Conservation (phyloP, 1,140 invertebrate genomes). For the Anastatus disparis region DNA sequence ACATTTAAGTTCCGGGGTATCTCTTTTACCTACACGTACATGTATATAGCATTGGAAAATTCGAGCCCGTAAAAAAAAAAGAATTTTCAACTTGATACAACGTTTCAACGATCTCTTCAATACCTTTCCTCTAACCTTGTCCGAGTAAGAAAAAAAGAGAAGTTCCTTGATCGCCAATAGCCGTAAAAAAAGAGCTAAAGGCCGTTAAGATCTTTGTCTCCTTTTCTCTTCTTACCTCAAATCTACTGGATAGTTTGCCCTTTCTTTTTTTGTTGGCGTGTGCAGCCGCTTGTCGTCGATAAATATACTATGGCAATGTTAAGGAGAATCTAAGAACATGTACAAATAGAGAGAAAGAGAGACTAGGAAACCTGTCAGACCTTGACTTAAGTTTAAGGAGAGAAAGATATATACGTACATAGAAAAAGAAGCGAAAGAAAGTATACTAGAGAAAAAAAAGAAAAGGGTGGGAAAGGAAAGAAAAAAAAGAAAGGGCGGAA, state of each 20-base stretch:
- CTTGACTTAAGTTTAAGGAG: conserved; percentile 9
- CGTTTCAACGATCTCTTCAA: conserved; percentile 35
- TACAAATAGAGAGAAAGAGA: not conserved
- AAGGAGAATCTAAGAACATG: conserved; percentile 33
- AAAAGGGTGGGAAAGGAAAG: conserved; percentile 5
- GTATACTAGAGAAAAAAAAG: conserved; percentile 18
- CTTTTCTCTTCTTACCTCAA: conserved; percentile 12
- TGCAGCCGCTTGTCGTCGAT: conserved; percentile 48
- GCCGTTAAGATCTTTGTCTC: conserved; percentile 61
- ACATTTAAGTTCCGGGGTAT: too few species aligned
- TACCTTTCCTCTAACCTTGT: too few species aligned
- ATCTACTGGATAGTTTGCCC: not conserved
- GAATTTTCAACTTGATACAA: conserved; percentile 36
- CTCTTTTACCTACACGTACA: too few species aligned
- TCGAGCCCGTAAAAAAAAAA: conserved; percentile 50
- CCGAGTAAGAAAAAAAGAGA: not conserved
- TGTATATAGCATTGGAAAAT: conserved; percentile 6
- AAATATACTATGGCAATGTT: conserved; percentile 54
- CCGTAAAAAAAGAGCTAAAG: conserved; percentile 43
- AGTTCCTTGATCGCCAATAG: conserved; percentile 54
- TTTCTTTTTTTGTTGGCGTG: conserved; percentile 33
- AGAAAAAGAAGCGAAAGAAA: conserved; percentile 37
- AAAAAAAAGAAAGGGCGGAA: not conserved
- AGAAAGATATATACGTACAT: not conserved
- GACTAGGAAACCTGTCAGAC: conserved; percentile 50